phyloP scores from a whole-genome alignment of 1,140 invertebrate genomes.

The Heliconius hewitsoni region DNA sequence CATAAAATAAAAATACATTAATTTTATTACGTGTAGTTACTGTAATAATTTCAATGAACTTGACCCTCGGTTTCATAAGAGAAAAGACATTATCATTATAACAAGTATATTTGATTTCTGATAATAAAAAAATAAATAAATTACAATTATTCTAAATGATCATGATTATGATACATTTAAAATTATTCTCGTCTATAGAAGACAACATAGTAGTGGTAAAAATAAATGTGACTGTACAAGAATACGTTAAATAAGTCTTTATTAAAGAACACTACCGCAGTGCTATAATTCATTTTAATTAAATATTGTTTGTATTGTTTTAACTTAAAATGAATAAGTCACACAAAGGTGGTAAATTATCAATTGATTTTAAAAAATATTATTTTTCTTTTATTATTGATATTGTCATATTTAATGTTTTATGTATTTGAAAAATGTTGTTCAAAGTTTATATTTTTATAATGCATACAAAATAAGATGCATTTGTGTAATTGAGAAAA shows the following conservation, averaged over 20 bases:
- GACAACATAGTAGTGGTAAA: no score
- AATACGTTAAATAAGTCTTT: not conserved
- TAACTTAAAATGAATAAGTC: not conserved
- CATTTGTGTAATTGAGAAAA: no score
- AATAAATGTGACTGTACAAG: not conserved
- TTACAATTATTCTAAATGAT: no score
- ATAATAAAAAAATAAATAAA: no score
- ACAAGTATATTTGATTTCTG: no score
- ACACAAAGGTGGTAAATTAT: not conserved
- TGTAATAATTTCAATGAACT: no score
- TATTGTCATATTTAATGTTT: not conserved
- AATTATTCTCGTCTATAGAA: not conserved
- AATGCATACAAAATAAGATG: not conserved
- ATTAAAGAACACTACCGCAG: not conserved
- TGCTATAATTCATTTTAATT: not conserved
- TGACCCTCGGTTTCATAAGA: no score
- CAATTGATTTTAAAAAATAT: not conserved
- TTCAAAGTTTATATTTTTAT: not conserved
- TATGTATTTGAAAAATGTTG: no score
- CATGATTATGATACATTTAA: not conserved
- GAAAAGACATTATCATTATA: no score
- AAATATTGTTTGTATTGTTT: not conserved
- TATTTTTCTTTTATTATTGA: not conserved
- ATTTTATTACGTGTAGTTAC: no score
- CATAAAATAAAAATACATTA: no score